These are phyloP conservation scores for Idris sp. DNA, from an alignment of 1,140 invertebrate species.

Conservation along the genomic window DNA sequence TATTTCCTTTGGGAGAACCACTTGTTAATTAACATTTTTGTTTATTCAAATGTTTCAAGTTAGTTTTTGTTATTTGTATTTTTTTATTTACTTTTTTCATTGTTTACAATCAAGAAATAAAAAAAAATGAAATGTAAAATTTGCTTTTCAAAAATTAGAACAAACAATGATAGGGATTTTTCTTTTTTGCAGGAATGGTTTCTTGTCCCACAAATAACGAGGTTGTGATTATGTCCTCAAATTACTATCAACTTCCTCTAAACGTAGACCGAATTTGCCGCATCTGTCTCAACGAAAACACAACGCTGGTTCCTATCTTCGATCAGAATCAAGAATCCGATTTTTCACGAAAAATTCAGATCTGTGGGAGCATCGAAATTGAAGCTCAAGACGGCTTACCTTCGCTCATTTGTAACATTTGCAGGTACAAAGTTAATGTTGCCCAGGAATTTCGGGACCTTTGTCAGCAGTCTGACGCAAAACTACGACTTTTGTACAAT, in stretches of 20 bases:
- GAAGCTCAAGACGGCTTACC: conserved; percentile 75
- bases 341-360: conserved; percentile 72
- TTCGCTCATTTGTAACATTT: conserved; percentile 73
- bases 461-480: conserved; percentile 74
- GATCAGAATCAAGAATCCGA: conserved; percentile 65
- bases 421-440: conserved; percentile 73
- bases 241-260: conserved; percentile 68
- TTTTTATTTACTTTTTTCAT: too few relatives aligned
- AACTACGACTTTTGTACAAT: conserved; percentile 72
- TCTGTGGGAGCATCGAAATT: conserved; percentile 73
- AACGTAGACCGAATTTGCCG: conserved; percentile 74
- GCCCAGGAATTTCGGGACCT: conserved; percentile 75
- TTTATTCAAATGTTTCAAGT: too few relatives aligned
- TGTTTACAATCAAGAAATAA: too few relatives aligned
- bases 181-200: conserved; percentile 32
- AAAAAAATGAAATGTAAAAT: too few relatives aligned
- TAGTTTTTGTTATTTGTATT: too few relatives aligned
- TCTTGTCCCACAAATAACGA: conserved; percentile 34
- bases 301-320: conserved; percentile 72
- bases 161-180: too few relatives aligned
- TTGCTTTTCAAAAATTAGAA: too few relatives aligned
- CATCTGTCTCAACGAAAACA: conserved; percentile 72
- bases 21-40: too few relatives aligned
- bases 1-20: too few relatives aligned
- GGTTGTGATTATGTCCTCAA: conserved; percentile 64